Evolutionary conservation across 2,113 vertebrate genomes (phyloP).

Genomic region (Charadrius vociferus): DNA sequence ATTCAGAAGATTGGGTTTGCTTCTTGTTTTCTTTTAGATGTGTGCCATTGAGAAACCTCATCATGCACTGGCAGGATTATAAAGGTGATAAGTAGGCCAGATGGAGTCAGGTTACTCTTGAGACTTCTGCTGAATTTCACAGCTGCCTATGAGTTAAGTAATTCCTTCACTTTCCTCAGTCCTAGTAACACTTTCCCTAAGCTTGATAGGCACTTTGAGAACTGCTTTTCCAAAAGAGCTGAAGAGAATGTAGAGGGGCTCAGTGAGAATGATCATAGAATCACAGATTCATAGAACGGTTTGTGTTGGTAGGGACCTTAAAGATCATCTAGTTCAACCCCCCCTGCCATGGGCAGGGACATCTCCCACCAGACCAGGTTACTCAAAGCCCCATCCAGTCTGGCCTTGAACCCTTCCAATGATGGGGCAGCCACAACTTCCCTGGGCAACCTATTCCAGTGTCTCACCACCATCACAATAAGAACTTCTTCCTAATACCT

Average conservation of each 20-base stretch:
- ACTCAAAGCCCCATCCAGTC: not conserved
- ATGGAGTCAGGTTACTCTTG: not conserved
- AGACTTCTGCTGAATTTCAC: not conserved
- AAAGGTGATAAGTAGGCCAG: not conserved
- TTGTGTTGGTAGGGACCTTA: not conserved
- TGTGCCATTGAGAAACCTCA: not conserved
- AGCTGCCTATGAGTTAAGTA: not conserved
- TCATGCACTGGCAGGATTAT: not conserved
- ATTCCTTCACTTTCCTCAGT: not conserved
- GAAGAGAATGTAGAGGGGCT: not conserved
- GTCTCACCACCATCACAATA: not conserved
- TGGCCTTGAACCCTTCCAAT: not conserved
- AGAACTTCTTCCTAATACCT: not conserved
- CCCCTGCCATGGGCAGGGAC: not conserved
- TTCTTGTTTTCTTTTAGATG: not conserved
- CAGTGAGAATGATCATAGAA: not conserved
- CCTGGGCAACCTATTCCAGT: not conserved
- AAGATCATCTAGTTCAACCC: accelerated
- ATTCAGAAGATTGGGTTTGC: not conserved
- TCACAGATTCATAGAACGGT: not conserved
- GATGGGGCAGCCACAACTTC: accelerated
- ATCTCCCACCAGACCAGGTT: not conserved
- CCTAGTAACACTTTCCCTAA: not conserved
- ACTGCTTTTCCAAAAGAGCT: not conserved
- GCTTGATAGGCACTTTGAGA: not conserved